A percentile compares a stretch with the other conserved stretches of the same genome.
phyloP scores from a whole-genome alignment of 2,888 invertebrate genomes.

The Drosophila helvetica region DNA sequence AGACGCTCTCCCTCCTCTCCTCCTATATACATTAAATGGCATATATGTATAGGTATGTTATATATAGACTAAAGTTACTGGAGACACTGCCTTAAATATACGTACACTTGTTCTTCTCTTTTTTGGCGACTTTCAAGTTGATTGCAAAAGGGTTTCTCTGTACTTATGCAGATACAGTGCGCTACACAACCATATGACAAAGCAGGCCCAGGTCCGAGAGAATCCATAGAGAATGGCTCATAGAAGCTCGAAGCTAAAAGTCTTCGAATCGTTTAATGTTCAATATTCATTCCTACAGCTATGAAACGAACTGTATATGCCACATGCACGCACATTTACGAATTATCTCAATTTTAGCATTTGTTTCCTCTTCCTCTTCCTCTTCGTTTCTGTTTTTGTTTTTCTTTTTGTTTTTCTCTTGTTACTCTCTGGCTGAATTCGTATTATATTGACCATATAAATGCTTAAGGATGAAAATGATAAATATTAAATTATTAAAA shows the following conservation, averaged over 20 bases:
- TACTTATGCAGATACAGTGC: slow-evolving; percentile 27
- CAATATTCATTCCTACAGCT: too few relatives aligned
- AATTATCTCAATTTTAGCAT: background rate
- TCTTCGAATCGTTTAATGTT: too few relatives aligned
- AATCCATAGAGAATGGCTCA: too few relatives aligned
- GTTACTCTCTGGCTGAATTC: background rate
- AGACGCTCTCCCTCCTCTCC: too few relatives aligned
- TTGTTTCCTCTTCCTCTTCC: background rate
- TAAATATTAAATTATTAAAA: slow-evolving; percentile 2
- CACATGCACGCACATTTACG: background rate
- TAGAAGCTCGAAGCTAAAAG: too few relatives aligned
- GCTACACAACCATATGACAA: background rate
- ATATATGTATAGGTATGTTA: slow-evolving; percentile 34
- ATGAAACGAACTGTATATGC: background rate
- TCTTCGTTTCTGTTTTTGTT: slow-evolving; percentile 5
- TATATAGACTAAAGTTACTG: slow-evolving; percentile 31
- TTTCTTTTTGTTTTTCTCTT: background rate
- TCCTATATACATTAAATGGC: slow-evolving; percentile 34
- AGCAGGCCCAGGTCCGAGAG: too few relatives aligned
- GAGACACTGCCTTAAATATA: slow-evolving; percentile 13
- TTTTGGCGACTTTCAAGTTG: slow-evolving; percentile 48
- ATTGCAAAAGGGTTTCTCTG: slow-evolving; percentile 39
- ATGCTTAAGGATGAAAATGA: background rate
- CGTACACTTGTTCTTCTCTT: background rate
- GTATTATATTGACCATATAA: slow-evolving; percentile 4